Percentiles rank a stretch among this genome's conserved stretches.
Conservation (phyloP, 2,113 vertebrate species). For the Lates calcarifer region DNA sequence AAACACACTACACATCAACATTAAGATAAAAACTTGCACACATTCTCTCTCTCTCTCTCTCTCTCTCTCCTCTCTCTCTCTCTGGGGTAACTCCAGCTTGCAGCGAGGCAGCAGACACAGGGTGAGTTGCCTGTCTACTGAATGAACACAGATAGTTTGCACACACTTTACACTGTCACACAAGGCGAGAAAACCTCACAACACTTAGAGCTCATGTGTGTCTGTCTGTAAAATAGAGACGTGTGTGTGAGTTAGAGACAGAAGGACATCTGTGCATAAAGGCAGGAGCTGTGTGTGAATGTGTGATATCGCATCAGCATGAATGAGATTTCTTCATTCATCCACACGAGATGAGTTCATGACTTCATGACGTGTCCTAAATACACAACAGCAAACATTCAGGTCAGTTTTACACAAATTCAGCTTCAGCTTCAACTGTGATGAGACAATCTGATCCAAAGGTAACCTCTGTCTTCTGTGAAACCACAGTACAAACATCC, state of each 20-base stretch:
- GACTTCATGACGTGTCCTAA: background rate
- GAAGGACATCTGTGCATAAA: background rate
- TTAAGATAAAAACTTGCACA: background rate
- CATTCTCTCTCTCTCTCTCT: background rate
- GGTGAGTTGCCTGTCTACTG: background rate
- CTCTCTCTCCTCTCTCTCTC: background rate
- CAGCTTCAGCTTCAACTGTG: background rate
- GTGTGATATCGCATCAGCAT: background rate
- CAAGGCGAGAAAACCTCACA: slow-evolving; percentile 10
- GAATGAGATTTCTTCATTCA: slow-evolving; percentile 1
- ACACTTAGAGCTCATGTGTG: background rate
- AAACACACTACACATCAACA: too few species aligned
- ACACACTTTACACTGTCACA: slow-evolving; percentile 22
- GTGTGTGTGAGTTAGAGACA: background rate
- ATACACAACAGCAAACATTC: background rate
- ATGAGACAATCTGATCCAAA: background rate
- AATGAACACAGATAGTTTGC: slow-evolving; percentile 6
- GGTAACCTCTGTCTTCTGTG: background rate
- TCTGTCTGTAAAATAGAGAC: background rate
- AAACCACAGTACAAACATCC: too few species aligned
- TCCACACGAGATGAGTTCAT: background rate
- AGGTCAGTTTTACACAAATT: background rate
- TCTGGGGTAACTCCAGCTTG: background rate
- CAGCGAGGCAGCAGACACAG: background rate
- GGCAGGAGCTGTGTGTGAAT: background rate